Conservation (phyloP, 2,113 vertebrate genomes). For the Casuarius casuarius region DNA sequence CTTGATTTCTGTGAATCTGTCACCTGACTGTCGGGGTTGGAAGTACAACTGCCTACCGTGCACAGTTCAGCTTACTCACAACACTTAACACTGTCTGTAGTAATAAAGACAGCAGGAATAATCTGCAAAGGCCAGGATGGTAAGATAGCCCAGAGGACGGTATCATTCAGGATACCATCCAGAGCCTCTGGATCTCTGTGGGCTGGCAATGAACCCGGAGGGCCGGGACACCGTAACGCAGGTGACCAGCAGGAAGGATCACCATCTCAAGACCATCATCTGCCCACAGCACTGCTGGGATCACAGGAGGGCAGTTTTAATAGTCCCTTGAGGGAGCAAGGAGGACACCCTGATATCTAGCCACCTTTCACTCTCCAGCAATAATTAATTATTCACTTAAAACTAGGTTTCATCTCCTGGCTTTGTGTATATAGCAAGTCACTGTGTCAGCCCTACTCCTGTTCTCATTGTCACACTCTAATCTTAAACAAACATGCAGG, state of each 20-base stretch:
- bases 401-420: background rate
- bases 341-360: background rate
- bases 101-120: background rate
- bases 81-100: background rate
- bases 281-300: background rate
- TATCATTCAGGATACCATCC: background rate
- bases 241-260: background rate
- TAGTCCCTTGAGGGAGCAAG: background rate
- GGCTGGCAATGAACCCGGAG: background rate
- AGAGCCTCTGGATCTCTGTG: background rate
- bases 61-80: background rate
- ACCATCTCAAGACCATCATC: background rate
- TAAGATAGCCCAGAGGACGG: background rate
- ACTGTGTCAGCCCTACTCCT: background rate
- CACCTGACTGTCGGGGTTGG: background rate
- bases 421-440: background rate
- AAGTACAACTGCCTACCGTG: background rate
- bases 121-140: background rate
- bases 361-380: background rate
- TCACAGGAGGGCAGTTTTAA: background rate
- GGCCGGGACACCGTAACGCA: background rate
- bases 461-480: background rate
- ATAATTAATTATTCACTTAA: conserved; percentile 23
- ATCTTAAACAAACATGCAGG: conserved; percentile 18
- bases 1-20: background rate